Evolutionary conservation across 2,888 invertebrate species (phyloP), one percentile per base, ranked within the genome.

Genomic region (Ceraclea dissimilis): DNA sequence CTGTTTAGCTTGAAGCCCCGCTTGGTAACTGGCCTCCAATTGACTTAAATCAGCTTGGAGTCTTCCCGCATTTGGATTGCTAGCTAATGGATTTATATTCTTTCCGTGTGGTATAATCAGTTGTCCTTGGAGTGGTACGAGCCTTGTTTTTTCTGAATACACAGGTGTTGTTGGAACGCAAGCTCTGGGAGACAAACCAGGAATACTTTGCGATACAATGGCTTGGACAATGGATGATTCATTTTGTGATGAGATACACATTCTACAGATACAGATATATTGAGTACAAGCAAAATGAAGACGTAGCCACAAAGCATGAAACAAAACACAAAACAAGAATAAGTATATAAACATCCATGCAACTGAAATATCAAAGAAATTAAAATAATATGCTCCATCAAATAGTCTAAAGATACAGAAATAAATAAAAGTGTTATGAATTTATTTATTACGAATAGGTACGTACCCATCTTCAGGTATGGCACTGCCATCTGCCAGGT

Each of bases 391-490:
- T 33, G 13, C 6, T 26, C 26, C 10, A 6, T 26, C 4, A 26
- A 26, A 26, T 26, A 26, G 26, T 26, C 4, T 26, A 26, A 26
- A 6, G 26, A 26, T 26, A 26, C 13, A 39, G 5, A 13, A 16
- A 39, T 16, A 39, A 39, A 2, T n/a, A 39, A 39, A 4, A 8
- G 13, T 39, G 39, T 8, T 39, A 5, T 39, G 13, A 39, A n/a
- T n/a, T 5, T 39, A 13, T 8, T 8, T 39, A 16, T 13, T 2
- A 13, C 39, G 26, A 26, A 26, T 26, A 26, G 13, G 39, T 50
- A 33, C 56, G 56, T 39, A 57, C 70, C 88, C 81, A 75, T 89
- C 88, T 74, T 88, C 88, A 71, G 87, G 86, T 75, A 87, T 83
- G 64, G 86, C 84, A 74, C 83, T 87, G 81, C 85, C 87, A 79